Conservation (phyloP, 35 echinoderm and acorn worm genomes). For the Eucidaris tribuloides region DNA sequence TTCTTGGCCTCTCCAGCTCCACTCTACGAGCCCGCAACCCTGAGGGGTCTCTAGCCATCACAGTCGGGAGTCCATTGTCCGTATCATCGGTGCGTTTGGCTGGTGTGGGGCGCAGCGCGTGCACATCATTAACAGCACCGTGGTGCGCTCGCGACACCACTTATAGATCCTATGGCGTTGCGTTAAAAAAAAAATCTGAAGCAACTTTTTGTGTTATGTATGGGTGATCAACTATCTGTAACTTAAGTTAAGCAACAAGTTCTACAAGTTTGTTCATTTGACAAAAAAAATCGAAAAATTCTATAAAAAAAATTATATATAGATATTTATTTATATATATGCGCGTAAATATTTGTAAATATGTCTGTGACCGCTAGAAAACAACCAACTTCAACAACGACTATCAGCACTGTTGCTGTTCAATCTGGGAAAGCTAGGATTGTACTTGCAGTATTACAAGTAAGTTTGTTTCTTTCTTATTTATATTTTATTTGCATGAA, state of each 20-base stretch:
- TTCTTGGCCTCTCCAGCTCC: neutral
- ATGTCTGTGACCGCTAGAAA: neutral
- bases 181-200: conserved; percentile 35
- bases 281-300: neutral
- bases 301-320: neutral
- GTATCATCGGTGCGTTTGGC: conserved; percentile 23
- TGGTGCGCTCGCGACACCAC: conserved; percentile 20
- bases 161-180: conserved; percentile 22
- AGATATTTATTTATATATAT: neutral
- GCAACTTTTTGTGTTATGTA: conserved; percentile 20
- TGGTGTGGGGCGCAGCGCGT: neutral
- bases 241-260: neutral
- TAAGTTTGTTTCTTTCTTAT: no score
- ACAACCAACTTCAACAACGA: conserved; percentile 52
- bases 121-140: conserved; percentile 5
- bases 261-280: conserved; percentile 12
- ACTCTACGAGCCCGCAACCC: neutral
- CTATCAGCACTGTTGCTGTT: conserved; percentile 90
- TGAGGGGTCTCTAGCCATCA: neutral
- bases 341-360: neutral
- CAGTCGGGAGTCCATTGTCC: conserved; percentile 1
- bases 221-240: neutral
- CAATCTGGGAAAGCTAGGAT: conserved; percentile 86
- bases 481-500: no score
- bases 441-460: conserved; percentile 83